Evolutionary conservation across 2,888 invertebrate species (phyloP).

Genomic region (Agrochola macilenta): DNA sequence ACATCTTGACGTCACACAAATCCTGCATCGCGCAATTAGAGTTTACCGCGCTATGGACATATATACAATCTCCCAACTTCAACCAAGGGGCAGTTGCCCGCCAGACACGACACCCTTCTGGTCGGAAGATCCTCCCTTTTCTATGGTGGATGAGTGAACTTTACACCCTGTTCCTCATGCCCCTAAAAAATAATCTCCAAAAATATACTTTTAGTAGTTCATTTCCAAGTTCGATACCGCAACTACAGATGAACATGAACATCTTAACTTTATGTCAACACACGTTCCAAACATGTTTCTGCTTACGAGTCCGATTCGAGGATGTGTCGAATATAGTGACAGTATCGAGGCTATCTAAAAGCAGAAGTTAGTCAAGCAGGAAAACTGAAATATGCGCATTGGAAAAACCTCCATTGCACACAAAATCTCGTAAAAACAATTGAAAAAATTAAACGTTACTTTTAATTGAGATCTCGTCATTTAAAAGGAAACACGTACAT

Average conservation of each 20-base stretch:
- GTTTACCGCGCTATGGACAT: no score
- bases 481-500: no score
- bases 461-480: background rate
- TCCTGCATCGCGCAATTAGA: no score
- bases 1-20: no score
- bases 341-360: constrained; percentile 61
- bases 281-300: constrained; percentile 9
- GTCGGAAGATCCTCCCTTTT: no score
- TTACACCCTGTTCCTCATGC: no score
- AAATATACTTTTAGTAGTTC: background rate
- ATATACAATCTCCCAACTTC: no score
- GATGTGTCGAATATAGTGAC: constrained; percentile 65
- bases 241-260: constrained; percentile 2
- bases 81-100: no score
- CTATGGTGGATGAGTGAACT: no score
- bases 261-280: background rate
- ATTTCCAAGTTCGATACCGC: background rate
- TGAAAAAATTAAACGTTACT: background rate
- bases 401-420: constrained; percentile 10
- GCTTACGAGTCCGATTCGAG: constrained; percentile 8
- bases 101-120: no score
- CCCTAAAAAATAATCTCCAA: no score
- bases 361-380: constrained; percentile 60
- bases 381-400: constrained; percentile 41
- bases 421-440: background rate